These are phyloP conservation scores for Pristionchus japonicus DNA, from an alignment of 2,888 invertebrate genomes.

Conservation along the genomic window DNA sequence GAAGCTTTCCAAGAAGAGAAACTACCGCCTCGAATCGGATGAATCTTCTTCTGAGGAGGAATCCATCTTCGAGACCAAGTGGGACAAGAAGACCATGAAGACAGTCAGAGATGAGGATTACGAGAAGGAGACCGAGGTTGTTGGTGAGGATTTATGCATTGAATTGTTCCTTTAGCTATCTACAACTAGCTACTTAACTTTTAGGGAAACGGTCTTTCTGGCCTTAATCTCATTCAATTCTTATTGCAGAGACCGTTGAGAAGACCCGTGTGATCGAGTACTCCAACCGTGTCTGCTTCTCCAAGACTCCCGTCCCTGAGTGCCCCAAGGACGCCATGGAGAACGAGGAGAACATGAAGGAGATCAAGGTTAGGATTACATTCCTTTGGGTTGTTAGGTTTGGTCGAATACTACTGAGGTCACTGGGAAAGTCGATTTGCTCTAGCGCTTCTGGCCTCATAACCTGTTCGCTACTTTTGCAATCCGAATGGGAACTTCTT, in stretches of 20 bases:
- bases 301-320: conserved; percentile 59
- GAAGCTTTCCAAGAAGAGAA: conserved; percentile 21
- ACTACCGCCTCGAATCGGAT: conserved; percentile 10
- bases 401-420: no score
- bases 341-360: background rate
- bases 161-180: no score
- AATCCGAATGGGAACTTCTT: no score
- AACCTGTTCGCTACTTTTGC: no score
- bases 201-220: no score
- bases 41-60: background rate
- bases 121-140: background rate
- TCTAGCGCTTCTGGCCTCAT: no score
- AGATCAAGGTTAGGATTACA: background rate
- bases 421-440: no score
- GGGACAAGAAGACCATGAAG: conserved; percentile 35
- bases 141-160: no score
- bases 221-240: no score
- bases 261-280: conserved; percentile 64
- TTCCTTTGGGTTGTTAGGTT: no score
- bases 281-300: conserved; percentile 69
- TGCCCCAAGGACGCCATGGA: conserved; percentile 52
- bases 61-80: background rate
- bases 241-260: conserved; percentile 60
- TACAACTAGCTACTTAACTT: no score
- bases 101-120: no score